Percentiles rank a stretch among this genome's conserved stretches.
Evolutionary conservation across 2,888 invertebrate genomes (phyloP).

Genomic region (Eupsilia transversa): DNA sequence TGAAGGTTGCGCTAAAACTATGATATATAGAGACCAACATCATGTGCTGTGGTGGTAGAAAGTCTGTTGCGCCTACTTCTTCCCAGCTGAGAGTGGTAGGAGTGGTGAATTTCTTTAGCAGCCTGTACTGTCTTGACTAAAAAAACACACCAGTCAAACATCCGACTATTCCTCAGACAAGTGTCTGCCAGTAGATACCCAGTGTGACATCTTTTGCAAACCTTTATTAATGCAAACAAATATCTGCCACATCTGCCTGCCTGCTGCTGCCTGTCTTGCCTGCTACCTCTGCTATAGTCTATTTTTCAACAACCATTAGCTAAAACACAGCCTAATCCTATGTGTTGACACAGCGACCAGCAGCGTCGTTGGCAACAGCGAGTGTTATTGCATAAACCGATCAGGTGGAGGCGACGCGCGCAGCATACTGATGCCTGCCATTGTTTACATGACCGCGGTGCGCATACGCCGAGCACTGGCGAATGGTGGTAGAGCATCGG

Average conservation of each 20-base stretch:
- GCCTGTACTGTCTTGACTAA: background rate
- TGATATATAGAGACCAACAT: background rate
- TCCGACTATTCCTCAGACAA: background rate
- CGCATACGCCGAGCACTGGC: constrained; percentile 54
- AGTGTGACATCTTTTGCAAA: background rate
- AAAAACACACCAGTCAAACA: background rate
- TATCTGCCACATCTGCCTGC: too few relatives aligned
- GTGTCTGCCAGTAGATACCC: background rate
- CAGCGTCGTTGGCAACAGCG: constrained; percentile 50
- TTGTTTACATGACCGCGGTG: constrained; percentile 57
- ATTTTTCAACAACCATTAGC: background rate
- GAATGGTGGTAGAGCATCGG: constrained; percentile 30
- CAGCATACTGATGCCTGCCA: constrained; percentile 49
- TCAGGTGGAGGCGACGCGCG: constrained; percentile 58
- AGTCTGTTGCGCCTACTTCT: background rate
- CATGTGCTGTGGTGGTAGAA: background rate
- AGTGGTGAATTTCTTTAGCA: background rate
- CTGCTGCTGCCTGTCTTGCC: too few relatives aligned
- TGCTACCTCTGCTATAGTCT: too few relatives aligned
- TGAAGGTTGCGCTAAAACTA: background rate
- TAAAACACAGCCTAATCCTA: background rate
- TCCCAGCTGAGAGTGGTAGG: too few relatives aligned
- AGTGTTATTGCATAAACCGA: constrained; percentile 64
- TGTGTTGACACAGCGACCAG: constrained; percentile 27
- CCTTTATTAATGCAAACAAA: background rate